These are phyloP conservation scores for Drosophila conformis DNA, from an alignment of 2,888 invertebrate species.

Conservation along the genomic window DNA sequence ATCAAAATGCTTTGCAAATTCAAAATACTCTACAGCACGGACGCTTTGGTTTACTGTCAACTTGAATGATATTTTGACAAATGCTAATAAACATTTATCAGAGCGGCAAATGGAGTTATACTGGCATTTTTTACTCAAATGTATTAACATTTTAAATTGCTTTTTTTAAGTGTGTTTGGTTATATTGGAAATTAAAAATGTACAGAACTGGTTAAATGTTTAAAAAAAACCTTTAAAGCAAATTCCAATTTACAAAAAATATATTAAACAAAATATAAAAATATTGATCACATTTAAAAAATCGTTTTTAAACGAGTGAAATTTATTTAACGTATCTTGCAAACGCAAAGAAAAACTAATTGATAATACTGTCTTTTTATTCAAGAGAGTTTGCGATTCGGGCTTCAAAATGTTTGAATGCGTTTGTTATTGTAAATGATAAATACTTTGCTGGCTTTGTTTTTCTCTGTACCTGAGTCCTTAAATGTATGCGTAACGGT, in stretches of 20 bases:
- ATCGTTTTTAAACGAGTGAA: not conserved
- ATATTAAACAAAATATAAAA: not conserved
- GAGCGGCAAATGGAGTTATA: not conserved
- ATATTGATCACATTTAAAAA: not conserved
- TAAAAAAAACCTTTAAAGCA: not conserved
- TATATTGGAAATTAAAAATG: not conserved
- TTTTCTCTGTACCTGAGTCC: constrained; percentile 54
- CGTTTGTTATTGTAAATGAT: constrained; percentile 63
- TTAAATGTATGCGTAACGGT: constrained; percentile 67
- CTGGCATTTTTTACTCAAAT: not conserved
- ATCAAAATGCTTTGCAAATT: constrained; percentile 63
- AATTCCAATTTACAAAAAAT: not conserved
- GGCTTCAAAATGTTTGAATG: not conserved
- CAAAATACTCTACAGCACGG: constrained; percentile 45
- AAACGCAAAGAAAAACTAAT: not conserved
- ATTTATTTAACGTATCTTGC: too few species aligned
- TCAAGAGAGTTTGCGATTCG: constrained; percentile 7
- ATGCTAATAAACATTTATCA: not conserved
- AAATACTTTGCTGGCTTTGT: constrained; percentile 68
- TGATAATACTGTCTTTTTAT: not conserved
- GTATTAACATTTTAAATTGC: accelerated
- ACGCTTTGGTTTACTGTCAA: not conserved
- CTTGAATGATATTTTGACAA: not conserved
- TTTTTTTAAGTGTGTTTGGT: not conserved
- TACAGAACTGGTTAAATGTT: not conserved